Evolutionary conservation across 2,113 vertebrate species (phyloP).

Genomic region (Misgurnus anguillicaudatus): DNA sequence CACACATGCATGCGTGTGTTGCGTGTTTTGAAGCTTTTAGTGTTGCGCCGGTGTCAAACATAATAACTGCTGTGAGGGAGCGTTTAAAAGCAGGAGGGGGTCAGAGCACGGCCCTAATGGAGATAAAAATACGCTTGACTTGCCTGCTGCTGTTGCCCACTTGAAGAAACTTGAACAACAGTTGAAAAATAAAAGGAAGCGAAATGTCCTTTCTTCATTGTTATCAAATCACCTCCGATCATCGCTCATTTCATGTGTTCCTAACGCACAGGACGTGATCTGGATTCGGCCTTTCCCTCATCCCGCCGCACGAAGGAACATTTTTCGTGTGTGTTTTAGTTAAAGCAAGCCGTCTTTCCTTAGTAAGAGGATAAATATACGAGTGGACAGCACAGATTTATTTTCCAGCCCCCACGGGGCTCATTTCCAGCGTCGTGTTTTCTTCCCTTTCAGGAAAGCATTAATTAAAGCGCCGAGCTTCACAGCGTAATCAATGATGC

Average conservation of each 20-base stretch:
- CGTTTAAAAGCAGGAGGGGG: constrained; percentile 24
- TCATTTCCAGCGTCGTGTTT: constrained; percentile 53
- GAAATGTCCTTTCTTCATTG: background rate
- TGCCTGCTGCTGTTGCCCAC: background rate
- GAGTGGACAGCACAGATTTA: constrained; percentile 42
- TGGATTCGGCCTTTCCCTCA: background rate
- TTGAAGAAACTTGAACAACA: background rate
- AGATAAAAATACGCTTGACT: constrained; percentile 23
- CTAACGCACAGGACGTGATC: constrained; percentile 15
- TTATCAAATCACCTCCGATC: constrained; percentile 3
- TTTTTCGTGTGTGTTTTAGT: background rate
- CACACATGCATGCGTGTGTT: too few species aligned
- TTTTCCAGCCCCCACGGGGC: constrained; percentile 32
- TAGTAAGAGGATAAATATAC: constrained; percentile 33
- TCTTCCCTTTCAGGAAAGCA: constrained; percentile 58
- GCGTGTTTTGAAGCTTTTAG: constrained; percentile 36
- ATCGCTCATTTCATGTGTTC: constrained; percentile 3
- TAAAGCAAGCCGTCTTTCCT: constrained; percentile 19
- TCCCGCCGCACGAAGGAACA: background rate
- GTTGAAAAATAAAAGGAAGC: background rate
- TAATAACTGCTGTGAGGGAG: constrained; percentile 41
- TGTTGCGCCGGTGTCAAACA: constrained; percentile 42
- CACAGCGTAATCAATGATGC: constrained; percentile 34
- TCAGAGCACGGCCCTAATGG: constrained; percentile 40
- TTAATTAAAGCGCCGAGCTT: constrained; percentile 69